phyloP scores from a whole-genome alignment of 2,113 vertebrate genomes.

The Thomomys bottae region DNA sequence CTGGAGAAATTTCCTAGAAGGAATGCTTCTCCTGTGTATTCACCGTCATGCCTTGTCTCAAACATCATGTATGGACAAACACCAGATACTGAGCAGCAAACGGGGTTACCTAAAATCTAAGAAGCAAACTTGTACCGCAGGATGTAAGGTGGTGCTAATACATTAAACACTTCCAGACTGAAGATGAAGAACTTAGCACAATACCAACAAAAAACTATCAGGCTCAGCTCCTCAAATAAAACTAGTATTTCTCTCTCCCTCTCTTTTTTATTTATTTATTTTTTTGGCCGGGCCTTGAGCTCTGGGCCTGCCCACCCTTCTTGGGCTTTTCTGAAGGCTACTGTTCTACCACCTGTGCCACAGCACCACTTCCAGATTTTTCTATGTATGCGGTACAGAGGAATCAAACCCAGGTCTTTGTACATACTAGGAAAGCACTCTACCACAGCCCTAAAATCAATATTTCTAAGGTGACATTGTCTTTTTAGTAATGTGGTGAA shows the following conservation, averaged over 20 bases:
- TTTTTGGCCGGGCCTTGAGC: too few relatives aligned
- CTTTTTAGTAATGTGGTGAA: neutral
- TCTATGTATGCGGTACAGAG: too few relatives aligned
- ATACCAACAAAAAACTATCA: neutral
- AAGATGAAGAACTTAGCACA: neutral
- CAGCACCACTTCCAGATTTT: too few relatives aligned
- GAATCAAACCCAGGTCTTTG: too few relatives aligned
- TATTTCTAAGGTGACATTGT: neutral
- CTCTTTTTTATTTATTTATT: too few relatives aligned
- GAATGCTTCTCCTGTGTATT: neutral
- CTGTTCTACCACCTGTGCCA: too few relatives aligned
- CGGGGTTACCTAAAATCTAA: neutral
- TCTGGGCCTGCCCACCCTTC: too few relatives aligned
- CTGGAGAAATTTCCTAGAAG: conserved; percentile 53
- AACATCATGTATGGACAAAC: neutral
- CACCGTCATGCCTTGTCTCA: conserved; percentile 51
- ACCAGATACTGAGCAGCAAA: neutral
- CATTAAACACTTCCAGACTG: neutral
- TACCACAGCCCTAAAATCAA: too few relatives aligned
- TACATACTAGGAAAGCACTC: too few relatives aligned
- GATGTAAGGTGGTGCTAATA: neutral
- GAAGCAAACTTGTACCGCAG: neutral
- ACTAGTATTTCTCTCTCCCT: neutral
- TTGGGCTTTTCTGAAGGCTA: too few relatives aligned
- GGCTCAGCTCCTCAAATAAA: neutral